phyloP scores from a whole-genome alignment of 2,797 vertebrate genomes.

The Crocodylus rhombifer region DNA sequence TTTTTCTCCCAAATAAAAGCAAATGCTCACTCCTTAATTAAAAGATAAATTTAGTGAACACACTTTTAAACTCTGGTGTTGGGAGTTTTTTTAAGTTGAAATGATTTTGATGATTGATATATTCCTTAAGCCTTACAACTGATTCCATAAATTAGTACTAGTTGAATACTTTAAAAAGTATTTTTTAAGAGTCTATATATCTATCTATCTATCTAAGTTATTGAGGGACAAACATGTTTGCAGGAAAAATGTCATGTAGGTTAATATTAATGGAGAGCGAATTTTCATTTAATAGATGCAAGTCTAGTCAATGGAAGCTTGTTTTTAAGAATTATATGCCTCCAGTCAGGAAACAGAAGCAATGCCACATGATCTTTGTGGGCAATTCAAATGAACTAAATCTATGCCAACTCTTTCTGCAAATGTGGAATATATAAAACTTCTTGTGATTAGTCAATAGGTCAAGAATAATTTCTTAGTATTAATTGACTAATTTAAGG shows the following conservation, averaged over 20 bases:
- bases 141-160: neutral
- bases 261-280: fast-evolving
- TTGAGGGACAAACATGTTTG: fast-evolving
- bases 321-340: fast-evolving
- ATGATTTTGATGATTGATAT: neutral
- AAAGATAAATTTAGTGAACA: neutral
- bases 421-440: neutral
- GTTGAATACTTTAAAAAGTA: fast-evolving
- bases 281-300: fast-evolving
- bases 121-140: neutral
- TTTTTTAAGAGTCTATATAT: no score
- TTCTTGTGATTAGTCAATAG: neutral
- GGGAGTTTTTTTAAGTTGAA: no score
- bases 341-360: fast-evolving
- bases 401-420: fast-evolving
- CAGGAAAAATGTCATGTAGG: fast-evolving
- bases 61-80: no score
- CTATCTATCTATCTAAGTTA: no score
- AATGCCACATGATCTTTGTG: fast-evolving
- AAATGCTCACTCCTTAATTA: neutral
- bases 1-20: fast-evolving
- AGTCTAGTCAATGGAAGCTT: fast-evolving
- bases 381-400: fast-evolving
- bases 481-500: neutral
- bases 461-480: neutral